phyloP scores from a whole-genome alignment of 1,140 invertebrate species.

The Diabrotica undecimpunctata region DNA sequence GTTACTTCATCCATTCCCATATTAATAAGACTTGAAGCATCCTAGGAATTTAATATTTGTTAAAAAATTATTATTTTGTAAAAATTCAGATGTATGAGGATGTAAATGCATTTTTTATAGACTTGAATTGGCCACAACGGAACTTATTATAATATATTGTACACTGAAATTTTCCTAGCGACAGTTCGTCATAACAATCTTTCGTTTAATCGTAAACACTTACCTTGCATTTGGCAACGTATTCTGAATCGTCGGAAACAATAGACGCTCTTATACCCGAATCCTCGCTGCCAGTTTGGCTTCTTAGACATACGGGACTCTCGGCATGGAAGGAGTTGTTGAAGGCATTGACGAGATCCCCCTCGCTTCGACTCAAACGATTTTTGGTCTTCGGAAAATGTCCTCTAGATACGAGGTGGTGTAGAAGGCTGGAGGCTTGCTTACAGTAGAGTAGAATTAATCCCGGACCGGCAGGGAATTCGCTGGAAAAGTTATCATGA shows the following conservation, averaged over 20 bases:
- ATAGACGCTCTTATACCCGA: constrained; percentile 41
- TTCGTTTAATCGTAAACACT: background rate
- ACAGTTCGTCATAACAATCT: too few relatives aligned
- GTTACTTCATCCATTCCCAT: constrained; percentile 46
- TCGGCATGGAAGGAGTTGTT: constrained; percentile 27
- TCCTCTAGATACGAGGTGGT: constrained; percentile 50
- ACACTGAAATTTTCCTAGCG: too few relatives aligned
- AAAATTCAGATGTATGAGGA: too few relatives aligned
- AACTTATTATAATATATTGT: too few relatives aligned
- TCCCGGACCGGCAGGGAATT: constrained; percentile 51
- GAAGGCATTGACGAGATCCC: constrained; percentile 45
- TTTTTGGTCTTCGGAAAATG: constrained; percentile 33
- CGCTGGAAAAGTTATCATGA: constrained; percentile 37
- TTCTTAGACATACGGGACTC: constrained; percentile 36
- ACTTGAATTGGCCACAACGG: too few relatives aligned
- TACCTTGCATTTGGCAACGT: constrained; percentile 40
- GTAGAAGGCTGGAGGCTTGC: constrained; percentile 47
- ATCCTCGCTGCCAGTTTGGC: constrained; percentile 41
- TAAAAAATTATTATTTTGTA: too few relatives aligned
- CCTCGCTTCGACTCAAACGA: constrained; percentile 53
- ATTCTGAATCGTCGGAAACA: constrained; percentile 38
- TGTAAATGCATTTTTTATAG: too few relatives aligned
- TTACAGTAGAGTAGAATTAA: constrained; percentile 53
- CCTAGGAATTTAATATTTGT: constrained; percentile 14
- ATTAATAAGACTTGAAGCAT: constrained; percentile 37